Base-by-base conservation (phyloP, 2,888 invertebrate genomes). In the Cataglyphis rosenhaueri region DNA sequence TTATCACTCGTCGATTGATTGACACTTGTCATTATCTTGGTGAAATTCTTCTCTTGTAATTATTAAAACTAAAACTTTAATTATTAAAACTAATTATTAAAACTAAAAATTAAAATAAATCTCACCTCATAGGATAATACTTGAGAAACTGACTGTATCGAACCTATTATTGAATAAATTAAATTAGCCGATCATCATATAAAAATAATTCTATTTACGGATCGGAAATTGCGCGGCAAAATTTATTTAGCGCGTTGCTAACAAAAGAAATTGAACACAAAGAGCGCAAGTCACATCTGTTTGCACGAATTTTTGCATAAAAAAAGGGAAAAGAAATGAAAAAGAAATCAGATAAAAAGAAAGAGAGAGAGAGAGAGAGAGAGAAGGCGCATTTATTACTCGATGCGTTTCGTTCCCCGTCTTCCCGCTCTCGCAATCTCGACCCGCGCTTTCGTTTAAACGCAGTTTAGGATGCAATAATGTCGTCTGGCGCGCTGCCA, bases 391-490 rank as follows among this genome's bases (percentile, higher is more conserved):
- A 65, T 15, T 75, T 64, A 62, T 62, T 62, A 48, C 62, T 25
- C 74, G 73, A 55, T 29, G 73, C 29, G 8, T 21, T 35, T 52
- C 68, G 15, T 57, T 41, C 55, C 29, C 18, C 35, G 75, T 25
- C 21, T 55, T 74, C 4, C 65, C 25, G 52, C 64, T 55, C 12
- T 75, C 35, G 75, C 74, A 83, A 70, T 81, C 78, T 62, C 78
- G 59, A 61, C 48, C 61, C 5, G 66, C 66, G 74, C 64, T 84
- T 86, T 79, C 86, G 84, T 86, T 87, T 86, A 86, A 86, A 85
- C 74, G 79, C 87, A 85, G 84, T 87, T 87, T 87, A 87, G 84
- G 81, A 71, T 82, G 85, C 82, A 88, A 88, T 87, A 89, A 86
- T 78, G 86, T 85, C 82, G 83, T 76, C 84, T 89, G 89, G 89